Conservation (phyloP, 2,797 vertebrate species). For the Enteromius unitaeniatus region DNA sequence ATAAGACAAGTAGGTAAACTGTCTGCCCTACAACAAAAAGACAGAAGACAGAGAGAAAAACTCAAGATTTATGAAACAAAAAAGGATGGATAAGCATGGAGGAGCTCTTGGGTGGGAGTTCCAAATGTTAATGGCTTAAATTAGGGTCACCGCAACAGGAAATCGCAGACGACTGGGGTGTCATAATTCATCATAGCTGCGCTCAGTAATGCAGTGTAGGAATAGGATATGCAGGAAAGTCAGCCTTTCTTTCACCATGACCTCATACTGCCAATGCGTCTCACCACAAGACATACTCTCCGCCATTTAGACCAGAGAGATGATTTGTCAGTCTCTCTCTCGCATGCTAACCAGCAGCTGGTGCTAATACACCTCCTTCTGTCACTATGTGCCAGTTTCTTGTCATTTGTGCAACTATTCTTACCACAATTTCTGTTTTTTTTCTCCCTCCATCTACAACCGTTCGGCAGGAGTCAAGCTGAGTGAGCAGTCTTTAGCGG, state of each 20-base stretch:
- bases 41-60: not conserved
- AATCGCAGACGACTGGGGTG: conserved; percentile 48
- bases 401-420: conserved; percentile 50
- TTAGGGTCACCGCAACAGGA: conserved; percentile 58
- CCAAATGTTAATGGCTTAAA: conserved; percentile 54
- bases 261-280: conserved; percentile 62
- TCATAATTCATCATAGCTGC: conserved; percentile 59
- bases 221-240: conserved; percentile 57
- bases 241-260: conserved; percentile 53
- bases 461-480: conserved; percentile 61
- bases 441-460: conserved; percentile 19
- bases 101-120: conserved; percentile 62
- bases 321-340: conserved; percentile 65
- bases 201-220: conserved; percentile 56
- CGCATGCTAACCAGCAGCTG: conserved; percentile 51
- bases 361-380: conserved; percentile 56
- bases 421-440: conserved; percentile 52
- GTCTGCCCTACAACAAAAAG: conserved; percentile 22
- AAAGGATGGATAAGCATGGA: conserved; percentile 8
- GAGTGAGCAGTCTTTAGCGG: conserved; percentile 69
- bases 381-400: conserved; percentile 63
- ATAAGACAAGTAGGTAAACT: conserved; percentile 43
- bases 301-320: conserved; percentile 51
- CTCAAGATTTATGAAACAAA: conserved; percentile 33
- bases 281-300: conserved; percentile 60